These are phyloP conservation scores for Trichacis sp. DNA, from an alignment of 2,888 invertebrate species.

Conservation along the genomic window DNA sequence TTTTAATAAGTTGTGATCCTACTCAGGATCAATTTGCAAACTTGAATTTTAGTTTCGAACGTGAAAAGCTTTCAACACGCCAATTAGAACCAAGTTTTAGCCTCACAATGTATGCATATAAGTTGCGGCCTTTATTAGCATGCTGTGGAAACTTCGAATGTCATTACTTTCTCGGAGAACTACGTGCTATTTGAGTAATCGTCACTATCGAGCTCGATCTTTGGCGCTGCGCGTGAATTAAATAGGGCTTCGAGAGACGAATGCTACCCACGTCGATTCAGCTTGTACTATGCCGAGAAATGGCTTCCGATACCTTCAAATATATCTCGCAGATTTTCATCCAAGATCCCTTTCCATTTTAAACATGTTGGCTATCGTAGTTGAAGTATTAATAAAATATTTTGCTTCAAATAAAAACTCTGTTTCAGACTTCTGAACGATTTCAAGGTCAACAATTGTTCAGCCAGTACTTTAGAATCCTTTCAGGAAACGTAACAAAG, in stretches of 20 bases:
- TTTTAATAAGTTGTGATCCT: slow-evolving; percentile 33
- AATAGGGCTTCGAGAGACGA: slow-evolving; percentile 33
- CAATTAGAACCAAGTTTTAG: slow-evolving; percentile 43
- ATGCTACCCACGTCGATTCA: slow-evolving; percentile 34
- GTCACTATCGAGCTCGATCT: slow-evolving; percentile 42
- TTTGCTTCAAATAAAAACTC: neutral
- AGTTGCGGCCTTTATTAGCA: slow-evolving; percentile 44
- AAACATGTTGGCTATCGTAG: neutral
- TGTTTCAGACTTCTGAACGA: neutral
- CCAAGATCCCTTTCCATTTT: neutral
- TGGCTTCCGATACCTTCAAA: slow-evolving; percentile 24
- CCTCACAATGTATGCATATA: slow-evolving; percentile 40
- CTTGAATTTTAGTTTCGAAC: slow-evolving; percentile 49
- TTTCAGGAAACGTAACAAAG: too few species aligned
- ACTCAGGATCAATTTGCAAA: slow-evolving; percentile 48
- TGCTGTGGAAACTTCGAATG: slow-evolving; percentile 42
- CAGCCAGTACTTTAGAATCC: neutral
- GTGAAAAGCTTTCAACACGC: slow-evolving; percentile 41
- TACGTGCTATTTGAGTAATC: slow-evolving; percentile 45
- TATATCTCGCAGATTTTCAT: slow-evolving; percentile 1
- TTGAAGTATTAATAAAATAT: neutral
- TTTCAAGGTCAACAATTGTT: neutral
- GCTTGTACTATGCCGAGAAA: slow-evolving; percentile 13
- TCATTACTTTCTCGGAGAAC: slow-evolving; percentile 46
- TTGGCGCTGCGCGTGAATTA: slow-evolving; percentile 38